Evolutionary conservation across 2,888 invertebrate genomes (phyloP).

Genomic region (Tetrapedia diversipes): DNA sequence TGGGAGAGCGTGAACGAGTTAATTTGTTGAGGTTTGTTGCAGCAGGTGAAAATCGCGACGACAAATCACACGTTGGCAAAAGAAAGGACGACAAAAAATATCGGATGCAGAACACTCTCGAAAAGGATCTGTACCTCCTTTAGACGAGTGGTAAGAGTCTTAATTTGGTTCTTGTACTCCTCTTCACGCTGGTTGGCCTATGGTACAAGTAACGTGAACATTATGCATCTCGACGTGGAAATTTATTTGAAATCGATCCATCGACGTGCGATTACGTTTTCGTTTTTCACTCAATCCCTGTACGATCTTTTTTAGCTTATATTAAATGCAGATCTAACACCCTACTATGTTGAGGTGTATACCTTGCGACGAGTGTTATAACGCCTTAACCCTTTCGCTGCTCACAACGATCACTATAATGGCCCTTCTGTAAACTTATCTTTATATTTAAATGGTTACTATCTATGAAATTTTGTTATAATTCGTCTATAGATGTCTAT

Average conservation of each 20-base stretch:
- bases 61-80: slow-evolving; percentile 62
- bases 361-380: not conserved
- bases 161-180: slow-evolving; percentile 99
- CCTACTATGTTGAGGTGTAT: no score
- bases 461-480: no score
- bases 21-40: slow-evolving; percentile 56
- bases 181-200: slow-evolving; percentile 99
- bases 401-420: no score
- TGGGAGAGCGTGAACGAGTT: slow-evolving; percentile 43
- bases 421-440: no score
- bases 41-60: slow-evolving; percentile 48
- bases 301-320: not conserved
- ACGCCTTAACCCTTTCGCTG: no score
- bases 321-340: no score
- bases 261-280: not conserved
- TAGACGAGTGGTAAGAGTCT: slow-evolving; percentile 98
- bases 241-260: not conserved
- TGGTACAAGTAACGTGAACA: slow-evolving; percentile 70
- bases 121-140: slow-evolving; percentile 93
- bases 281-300: not conserved
- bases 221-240: slow-evolving; percentile 45
- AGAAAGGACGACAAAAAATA: not conserved
- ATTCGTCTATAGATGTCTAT: no score
- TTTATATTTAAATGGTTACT: no score
- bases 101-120: slow-evolving; percentile 62